Evolutionary conservation across 2,888 invertebrate species (phyloP).

Genomic region (Drosophila atroscutellata): DNA sequence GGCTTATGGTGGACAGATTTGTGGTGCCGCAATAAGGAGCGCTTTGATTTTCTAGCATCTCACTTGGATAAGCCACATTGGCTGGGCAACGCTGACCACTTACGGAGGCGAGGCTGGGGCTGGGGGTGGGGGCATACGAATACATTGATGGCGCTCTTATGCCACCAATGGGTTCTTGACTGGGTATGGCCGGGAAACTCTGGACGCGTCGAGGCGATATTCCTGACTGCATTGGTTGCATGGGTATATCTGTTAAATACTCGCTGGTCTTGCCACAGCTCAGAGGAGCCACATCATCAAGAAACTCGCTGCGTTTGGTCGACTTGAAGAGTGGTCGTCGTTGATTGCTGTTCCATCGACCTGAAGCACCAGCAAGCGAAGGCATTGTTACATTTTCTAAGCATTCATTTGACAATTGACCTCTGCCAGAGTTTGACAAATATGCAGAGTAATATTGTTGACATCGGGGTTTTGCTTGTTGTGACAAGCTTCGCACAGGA

Average conservation of each 20-base stretch:
- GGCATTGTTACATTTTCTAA: constrained; percentile 27
- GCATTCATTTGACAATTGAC: constrained; percentile 4
- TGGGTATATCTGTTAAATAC: not conserved
- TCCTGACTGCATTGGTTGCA: not conserved
- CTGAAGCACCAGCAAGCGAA: constrained; percentile 10
- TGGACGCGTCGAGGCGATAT: constrained; percentile 15
- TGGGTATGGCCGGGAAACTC: constrained; percentile 37
- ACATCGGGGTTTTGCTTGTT: not conserved
- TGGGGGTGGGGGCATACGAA: not conserved
- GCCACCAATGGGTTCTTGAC: constrained; percentile 33
- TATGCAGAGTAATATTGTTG: not conserved
- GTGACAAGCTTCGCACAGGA: constrained; percentile 17
- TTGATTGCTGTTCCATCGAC: not conserved
- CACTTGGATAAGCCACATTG: constrained; percentile 26
- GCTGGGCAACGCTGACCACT: not conserved
- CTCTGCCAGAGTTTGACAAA: not conserved
- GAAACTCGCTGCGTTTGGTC: constrained; percentile 8
- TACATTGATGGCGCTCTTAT: constrained; percentile 33
- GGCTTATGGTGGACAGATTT: not conserved
- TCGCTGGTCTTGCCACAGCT: not conserved
- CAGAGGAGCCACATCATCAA: constrained; percentile 11
- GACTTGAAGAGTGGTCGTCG: not conserved
- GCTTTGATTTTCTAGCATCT: constrained; percentile 28
- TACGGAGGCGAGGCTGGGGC: not conserved
- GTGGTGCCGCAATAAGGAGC: constrained; percentile 8